These are phyloP conservation scores for Bombus consobrinus DNA, from an alignment of 1,140 invertebrate species.

Conservation along the genomic window DNA sequence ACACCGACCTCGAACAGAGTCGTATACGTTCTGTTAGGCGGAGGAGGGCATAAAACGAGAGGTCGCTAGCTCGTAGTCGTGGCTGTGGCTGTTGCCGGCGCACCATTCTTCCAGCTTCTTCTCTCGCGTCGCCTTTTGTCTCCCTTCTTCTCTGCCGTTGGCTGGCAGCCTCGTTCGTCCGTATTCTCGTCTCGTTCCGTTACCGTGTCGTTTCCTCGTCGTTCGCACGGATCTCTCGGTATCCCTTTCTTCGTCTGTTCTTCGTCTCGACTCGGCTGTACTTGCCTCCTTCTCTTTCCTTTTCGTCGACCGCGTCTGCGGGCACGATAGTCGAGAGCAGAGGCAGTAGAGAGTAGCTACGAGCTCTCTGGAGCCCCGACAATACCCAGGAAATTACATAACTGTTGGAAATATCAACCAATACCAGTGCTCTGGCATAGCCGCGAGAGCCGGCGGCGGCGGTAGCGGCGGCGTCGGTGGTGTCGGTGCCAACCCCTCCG, in stretches of 20 bases:
- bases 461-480: slow-evolving; percentile 38
- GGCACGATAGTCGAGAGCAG: slow-evolving; percentile 76
- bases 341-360: slow-evolving; percentile 64
- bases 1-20: slow-evolving; percentile 24
- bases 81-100: background rate
- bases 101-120: slow-evolving; percentile 36
- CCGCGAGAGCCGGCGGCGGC: slow-evolving; percentile 55
- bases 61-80: slow-evolving; percentile 40
- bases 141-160: background rate
- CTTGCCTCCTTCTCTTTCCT: slow-evolving; percentile 35
- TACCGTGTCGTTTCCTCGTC: slow-evolving; percentile 3
- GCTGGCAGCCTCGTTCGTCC: background rate
- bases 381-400: slow-evolving; percentile 84
- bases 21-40: background rate
- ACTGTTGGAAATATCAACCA: slow-evolving; percentile 83
- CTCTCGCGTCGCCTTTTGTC: slow-evolving; percentile 11
- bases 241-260: background rate
- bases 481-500: slow-evolving; percentile 70
- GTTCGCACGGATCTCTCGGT: background rate
- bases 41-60: slow-evolving; percentile 25
- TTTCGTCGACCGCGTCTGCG: slow-evolving; percentile 74
- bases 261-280: background rate
- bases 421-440: slow-evolving; percentile 76
- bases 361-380: slow-evolving; percentile 71
- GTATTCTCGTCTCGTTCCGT: slow-evolving; percentile 42